Evolutionary conservation across 2,888 invertebrate genomes (phyloP).

Genomic region (Amblyjoppa fuscipennis): DNA sequence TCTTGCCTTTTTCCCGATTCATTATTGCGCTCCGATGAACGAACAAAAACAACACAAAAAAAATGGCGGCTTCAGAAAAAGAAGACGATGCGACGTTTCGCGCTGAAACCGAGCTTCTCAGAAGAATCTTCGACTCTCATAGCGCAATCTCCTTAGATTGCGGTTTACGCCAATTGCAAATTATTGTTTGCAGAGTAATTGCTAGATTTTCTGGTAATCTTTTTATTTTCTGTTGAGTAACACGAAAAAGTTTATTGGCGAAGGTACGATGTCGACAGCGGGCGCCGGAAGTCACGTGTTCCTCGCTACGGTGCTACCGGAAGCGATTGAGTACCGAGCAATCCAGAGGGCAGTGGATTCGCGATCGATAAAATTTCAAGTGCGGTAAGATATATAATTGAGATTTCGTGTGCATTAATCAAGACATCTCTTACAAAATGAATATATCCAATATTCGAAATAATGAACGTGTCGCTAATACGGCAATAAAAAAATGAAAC

Average conservation of each 20-base stretch:
- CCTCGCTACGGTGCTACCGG: neutral
- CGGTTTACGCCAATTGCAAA: neutral
- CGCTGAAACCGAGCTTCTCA: neutral
- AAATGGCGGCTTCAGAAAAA: neutral
- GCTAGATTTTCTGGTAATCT: neutral
- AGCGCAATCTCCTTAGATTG: neutral
- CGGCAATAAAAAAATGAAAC: too few species aligned
- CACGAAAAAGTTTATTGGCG: neutral
- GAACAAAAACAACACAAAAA: neutral
- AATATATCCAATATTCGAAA: too few species aligned
- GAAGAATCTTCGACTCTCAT: neutral
- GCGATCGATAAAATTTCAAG: neutral
- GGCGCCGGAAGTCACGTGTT: slow-evolving; percentile 25
- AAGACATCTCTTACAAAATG: too few species aligned
- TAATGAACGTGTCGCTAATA: too few species aligned
- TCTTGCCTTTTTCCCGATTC: slow-evolving; percentile 10
- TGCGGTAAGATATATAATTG: neutral
- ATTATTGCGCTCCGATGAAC: slow-evolving; percentile 2
- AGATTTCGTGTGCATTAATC: neutral
- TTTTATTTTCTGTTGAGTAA: neutral
- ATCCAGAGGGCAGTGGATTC: slow-evolving; percentile 16
- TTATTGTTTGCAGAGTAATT: neutral
- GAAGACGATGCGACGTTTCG: neutral
- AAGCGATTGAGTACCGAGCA: neutral
- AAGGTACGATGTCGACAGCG: neutral